Evolutionary conservation across 1,140 invertebrate species (phyloP).

Genomic region (Eubasilissa regina): DNA sequence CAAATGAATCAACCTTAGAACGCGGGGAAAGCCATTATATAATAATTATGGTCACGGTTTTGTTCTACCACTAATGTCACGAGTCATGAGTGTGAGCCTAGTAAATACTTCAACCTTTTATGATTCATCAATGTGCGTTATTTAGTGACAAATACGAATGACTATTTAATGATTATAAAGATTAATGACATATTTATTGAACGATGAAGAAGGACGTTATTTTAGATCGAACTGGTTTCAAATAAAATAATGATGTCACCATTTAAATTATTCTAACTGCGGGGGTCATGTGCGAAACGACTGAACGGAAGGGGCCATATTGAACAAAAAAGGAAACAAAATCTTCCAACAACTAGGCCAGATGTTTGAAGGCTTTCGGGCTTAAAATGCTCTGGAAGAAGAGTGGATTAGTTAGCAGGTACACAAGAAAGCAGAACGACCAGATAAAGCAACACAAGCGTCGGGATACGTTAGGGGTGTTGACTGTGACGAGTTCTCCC

Average conservation of each 20-base stretch:
- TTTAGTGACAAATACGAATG: not conserved
- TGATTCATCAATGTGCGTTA: not conserved
- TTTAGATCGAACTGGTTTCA: no score
- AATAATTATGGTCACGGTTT: not conserved
- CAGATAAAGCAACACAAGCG: slow-evolving; percentile 1
- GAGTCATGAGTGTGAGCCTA: not conserved
- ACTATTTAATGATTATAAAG: not conserved
- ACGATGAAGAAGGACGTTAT: not conserved
- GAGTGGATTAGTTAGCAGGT: not conserved
- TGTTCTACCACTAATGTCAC: not conserved
- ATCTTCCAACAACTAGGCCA: no score
- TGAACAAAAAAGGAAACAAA: no score
- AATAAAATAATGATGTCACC: no score
- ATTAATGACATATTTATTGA: not conserved
- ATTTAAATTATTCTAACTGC: no score
- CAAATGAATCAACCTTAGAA: not conserved
- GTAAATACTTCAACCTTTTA: not conserved
- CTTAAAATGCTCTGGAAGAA: no score
- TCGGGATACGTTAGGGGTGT: slow-evolving; percentile 7
- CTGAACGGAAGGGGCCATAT: no score
- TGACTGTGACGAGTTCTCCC: not conserved
- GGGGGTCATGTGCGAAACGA: no score
- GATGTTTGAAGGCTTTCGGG: no score
- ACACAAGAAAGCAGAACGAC: slow-evolving; percentile 12
- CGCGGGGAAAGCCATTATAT: not conserved